Base-by-base conservation (phyloP, 1,140 invertebrate species). In the Bombus huntii region DNA sequence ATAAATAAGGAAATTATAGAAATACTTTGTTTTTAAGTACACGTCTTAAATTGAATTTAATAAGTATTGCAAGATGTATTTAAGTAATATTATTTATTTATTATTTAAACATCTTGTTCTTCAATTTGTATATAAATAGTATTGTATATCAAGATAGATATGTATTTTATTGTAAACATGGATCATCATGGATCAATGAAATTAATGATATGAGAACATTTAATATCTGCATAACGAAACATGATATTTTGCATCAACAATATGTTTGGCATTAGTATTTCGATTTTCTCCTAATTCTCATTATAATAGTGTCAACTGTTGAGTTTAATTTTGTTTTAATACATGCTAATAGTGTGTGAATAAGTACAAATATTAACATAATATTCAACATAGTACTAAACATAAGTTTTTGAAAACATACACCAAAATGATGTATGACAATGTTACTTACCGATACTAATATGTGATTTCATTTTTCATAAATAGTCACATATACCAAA, bases 241-340 rank as follows among this genome's bases (percentile, higher is more conserved):
- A 47, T 75, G 15, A 68, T 53, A n/a, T 47, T 65, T 75, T 31
- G 12, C 25, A 72, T 59, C 25, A 71, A 44, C 15, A 70, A 25
- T 34, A 57, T n/a, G 34, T 80, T 37, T 70, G 22, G 47, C 44
- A 65, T 22, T 34, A 22, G 13, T 37, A 79, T 79, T 72, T 79
- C 42, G n/a, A 57, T 53, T n/a, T 76, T 83, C 42, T 76, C n/a
- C 31, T 62, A 75, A 31, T 22, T 65, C 9, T 66, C 9, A 47
- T 75, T 65, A 28, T 47, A 68, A 10, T 37, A 53, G 28, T 74
- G 3, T 18, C 47, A 37, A 59, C 5, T 76, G 22, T 37, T 76
- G 25, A 47, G 28, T 62, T n/a, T 31, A 59, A 59, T 79, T 72
- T 42, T 79, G 22, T 84, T 84, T 84, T 28, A 79, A 79, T 72